phyloP scores from a whole-genome alignment of 2,797 vertebrate species.

The Lemur catta region DNA sequence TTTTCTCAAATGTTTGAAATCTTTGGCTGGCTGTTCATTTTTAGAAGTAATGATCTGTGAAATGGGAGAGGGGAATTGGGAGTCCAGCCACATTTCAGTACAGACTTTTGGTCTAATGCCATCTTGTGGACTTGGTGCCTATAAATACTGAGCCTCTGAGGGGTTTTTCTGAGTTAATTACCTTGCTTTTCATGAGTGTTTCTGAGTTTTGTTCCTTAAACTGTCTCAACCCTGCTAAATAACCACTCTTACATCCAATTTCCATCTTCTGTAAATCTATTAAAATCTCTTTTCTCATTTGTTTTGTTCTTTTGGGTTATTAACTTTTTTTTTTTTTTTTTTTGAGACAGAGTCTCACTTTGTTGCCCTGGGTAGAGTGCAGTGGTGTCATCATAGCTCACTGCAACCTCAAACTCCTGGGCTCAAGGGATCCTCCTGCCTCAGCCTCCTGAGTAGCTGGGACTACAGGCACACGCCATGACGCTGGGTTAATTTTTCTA shows the following conservation, averaged over 20 bases:
- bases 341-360: neutral
- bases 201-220: neutral
- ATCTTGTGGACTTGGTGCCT: neutral
- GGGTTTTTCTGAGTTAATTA: neutral
- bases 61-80: neutral
- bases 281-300: neutral
- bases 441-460: neutral
- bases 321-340: neutral
- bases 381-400: neutral
- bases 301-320: neutral
- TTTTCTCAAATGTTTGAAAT: neutral
- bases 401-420: neutral
- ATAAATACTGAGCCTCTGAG: neutral
- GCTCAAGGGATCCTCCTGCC: neutral
- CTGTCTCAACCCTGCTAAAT: neutral
- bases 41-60: neutral
- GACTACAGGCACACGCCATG: neutral
- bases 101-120: neutral
- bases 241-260: neutral
- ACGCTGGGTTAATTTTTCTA: neutral
- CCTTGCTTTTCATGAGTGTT: neutral
- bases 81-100: neutral
- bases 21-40: neutral
- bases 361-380: neutral
- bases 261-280: neutral